Evolutionary conservation across 2,797 vertebrate species (phyloP), one percentile per base, ranked within the genome.

Genomic region (Gallinago nigripennis): DNA sequence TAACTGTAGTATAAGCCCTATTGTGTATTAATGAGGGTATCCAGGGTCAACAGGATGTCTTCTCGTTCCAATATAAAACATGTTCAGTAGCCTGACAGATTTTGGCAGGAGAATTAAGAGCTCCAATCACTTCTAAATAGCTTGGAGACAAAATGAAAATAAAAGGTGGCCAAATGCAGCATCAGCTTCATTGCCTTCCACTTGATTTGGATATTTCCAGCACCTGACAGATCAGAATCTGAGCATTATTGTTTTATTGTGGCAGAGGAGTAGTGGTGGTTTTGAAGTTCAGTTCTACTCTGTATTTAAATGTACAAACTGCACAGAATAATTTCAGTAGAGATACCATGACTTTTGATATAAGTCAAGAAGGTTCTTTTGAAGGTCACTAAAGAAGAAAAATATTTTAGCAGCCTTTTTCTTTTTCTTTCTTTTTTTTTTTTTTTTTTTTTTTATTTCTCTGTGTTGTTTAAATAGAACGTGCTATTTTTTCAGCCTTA

Each of bases 1-100:
- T 25, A 56, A n/a, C 20, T 64, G 16, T 31, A 13, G 2, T 33
- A 30, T 53, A 2, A 1, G 3, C 30, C 7, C 16, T 48, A 3
- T 4, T 24, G 28, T 16, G 14, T 18, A 30, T 48, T 28, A 60
- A 1, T 81, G 14, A 64, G 51, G 16, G 3, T 6, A 73, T 17
- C 37, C 41, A 57, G 35, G 19, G 10, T 61, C 28, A 85, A 43
- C 10, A 88, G 12, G 9, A 23, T 33, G 6, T 8, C 39, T 89
- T 82, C 15, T 25, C 28, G 19, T 90, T 78, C 37, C 28, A 54
- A 5, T 11, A 35, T 20, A 2, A 37, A 56, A 45, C 27, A 51
- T n/a, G 17, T 33, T 50, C 23, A 28, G 15, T 7, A 14, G 27
- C 16, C 27, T 71, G 41, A 41, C 3, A 33, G 18, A 43, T 65